phyloP scores from a whole-genome alignment of 2,888 invertebrate species.

The Idaea biselata region DNA sequence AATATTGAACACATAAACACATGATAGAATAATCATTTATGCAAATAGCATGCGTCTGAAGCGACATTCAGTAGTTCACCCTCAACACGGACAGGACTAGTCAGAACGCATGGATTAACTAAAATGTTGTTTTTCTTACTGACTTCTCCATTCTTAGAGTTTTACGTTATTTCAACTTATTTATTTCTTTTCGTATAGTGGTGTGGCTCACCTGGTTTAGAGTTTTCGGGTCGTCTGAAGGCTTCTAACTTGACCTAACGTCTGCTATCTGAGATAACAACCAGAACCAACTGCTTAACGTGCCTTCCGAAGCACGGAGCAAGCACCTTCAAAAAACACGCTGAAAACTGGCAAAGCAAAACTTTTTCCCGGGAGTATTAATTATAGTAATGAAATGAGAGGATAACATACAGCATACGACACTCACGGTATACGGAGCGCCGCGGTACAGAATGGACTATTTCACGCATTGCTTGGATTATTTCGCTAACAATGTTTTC shows the following conservation, averaged over 20 bases:
- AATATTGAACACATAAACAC: constrained; percentile 25
- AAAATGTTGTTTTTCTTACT: constrained; percentile 27
- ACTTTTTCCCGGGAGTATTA: constrained; percentile 29
- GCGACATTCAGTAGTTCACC: constrained; percentile 65
- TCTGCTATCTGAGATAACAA: no score
- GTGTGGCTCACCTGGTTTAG: no score
- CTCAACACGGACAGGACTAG: constrained; percentile 50
- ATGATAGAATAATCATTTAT: constrained; percentile 67
- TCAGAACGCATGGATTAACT: constrained; percentile 61
- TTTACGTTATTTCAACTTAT: no score
- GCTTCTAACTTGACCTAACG: no score
- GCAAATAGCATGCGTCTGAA: constrained; percentile 67
- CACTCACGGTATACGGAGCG: constrained; percentile 27
- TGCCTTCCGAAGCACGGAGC: no score
- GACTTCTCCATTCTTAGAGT: no score
- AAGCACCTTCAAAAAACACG: constrained; percentile 20
- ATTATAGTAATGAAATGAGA: constrained; percentile 39
- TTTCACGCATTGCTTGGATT: constrained; percentile 33
- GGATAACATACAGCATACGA: constrained; percentile 34
- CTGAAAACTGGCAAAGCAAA: constrained; percentile 17
- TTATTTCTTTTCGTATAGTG: no score
- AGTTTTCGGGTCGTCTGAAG: no score
- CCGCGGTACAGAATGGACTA: constrained; percentile 26
- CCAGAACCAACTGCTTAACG: no score
- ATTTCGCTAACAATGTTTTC: constrained; percentile 37